Conservation (phyloP, 1,140 invertebrate species). For the Physella acuta region DNA sequence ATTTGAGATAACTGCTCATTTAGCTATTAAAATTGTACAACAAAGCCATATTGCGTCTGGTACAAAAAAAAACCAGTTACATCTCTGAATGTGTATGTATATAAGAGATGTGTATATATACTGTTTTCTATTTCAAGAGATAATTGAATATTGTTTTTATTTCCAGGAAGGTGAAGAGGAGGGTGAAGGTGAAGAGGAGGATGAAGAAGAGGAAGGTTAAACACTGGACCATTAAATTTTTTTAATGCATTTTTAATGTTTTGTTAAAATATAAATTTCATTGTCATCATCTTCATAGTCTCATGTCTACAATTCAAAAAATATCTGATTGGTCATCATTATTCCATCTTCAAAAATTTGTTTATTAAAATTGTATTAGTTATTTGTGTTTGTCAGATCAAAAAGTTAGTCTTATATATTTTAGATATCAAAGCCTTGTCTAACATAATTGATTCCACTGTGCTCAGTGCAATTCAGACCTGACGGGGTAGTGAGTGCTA, state of each 20-base stretch:
- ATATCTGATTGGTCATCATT: not conserved
- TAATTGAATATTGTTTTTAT: not conserved
- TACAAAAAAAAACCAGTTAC: too few relatives aligned
- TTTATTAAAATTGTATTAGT: not conserved
- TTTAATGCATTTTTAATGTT: conserved; percentile 13
- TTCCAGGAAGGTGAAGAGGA: conserved; percentile 24
- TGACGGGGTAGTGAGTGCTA: not conserved
- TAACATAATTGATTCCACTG: not conserved
- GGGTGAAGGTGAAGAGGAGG: conserved; percentile 30
- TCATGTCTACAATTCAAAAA: not conserved
- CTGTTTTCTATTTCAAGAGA: not conserved
- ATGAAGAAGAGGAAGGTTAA: conserved; percentile 34
- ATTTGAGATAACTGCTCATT: conserved; percentile 34
- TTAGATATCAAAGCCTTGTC: not conserved
- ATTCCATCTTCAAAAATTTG: not conserved
- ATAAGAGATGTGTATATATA: too few relatives aligned
- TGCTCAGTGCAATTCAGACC: not conserved
- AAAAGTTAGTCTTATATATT: not conserved
- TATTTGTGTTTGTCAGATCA: not conserved
- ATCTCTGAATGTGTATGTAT: not conserved
- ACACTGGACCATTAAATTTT: not conserved
- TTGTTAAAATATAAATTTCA: not conserved
- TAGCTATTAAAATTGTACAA: conserved; percentile 8
- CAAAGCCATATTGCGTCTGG: not conserved
- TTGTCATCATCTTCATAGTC: not conserved